Evolutionary conservation across 30 jellyfish, hydroid and myxozoan species (phyloP), one percentile per base, ranked within the genome.

Genomic region (Cassiopea andromeda): DNA sequence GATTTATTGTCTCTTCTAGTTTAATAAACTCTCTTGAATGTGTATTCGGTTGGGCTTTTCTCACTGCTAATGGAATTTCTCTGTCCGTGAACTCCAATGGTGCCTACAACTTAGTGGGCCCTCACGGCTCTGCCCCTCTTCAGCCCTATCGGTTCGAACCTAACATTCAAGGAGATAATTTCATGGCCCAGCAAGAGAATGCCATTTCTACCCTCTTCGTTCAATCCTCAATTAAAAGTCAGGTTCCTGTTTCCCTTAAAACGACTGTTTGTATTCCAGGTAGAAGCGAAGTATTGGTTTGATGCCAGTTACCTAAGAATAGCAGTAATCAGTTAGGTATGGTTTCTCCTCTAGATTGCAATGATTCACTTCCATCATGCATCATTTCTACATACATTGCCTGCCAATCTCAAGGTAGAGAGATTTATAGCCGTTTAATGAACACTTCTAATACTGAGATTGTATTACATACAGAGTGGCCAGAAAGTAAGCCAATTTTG

Each of bases 381-480:
- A 68, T 87, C 67, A 54, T 75, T 43, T 72, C 85, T 48, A 88
- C 87, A 10, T 86, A 77, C 49, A 10, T 88, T 8, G 88, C 75
- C 72, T 46, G 83, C 54, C 93, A 86, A 45, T 87, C 93, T 6
- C 60, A 75, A 1, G 14, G 10, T 83, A 48, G 85, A 54, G 15
- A 19, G 19, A 73, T 73, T 16, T 46, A 76, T 2, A 80, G 58
- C 19, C 87, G 78, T 18, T 44, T 85, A 57, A 54, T 85, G 93
- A 85, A 85, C 44, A 72, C 81, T 1, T 87, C 90, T 87, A 77
- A 87, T 87, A 66, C 69, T 86, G 88, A 75, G 17, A 19, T 75
- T 86, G 82, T 73, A 59, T 86, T 86, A 57, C 86, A 73, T 72
- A 87, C 76, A 47, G 90, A 84, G 13, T 58, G 66, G 69, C 46